Evolutionary conservation across 2,113 vertebrate species (phyloP).

Genomic region (Antechinus stuartii): DNA sequence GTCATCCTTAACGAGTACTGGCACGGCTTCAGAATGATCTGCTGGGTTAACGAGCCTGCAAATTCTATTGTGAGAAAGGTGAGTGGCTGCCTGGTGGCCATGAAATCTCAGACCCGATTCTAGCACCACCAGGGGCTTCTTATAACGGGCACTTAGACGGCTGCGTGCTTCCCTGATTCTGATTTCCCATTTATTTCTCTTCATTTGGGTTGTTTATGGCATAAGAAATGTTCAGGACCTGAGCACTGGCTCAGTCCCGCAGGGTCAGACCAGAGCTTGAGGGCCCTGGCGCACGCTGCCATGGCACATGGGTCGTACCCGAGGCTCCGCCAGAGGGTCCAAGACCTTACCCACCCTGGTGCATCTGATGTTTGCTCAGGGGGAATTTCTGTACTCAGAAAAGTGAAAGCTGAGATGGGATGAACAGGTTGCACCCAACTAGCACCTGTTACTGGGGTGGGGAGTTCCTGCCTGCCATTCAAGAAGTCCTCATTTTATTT

Average conservation of each 20-base stretch:
- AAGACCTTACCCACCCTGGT: not conserved
- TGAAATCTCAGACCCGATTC: too few relatives aligned
- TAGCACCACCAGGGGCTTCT: too few relatives aligned
- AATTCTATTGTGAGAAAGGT: too few relatives aligned
- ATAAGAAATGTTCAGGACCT: not conserved
- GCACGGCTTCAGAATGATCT: too few relatives aligned
- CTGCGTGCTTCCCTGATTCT: not conserved
- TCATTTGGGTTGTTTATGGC: not conserved
- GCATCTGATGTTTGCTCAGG: not conserved
- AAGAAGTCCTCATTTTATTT: not conserved
- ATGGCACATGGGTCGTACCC: too few relatives aligned
- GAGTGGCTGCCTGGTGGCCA: too few relatives aligned
- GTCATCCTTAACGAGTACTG: too few relatives aligned
- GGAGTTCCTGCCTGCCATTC: too few relatives aligned
- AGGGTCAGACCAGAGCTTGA: not conserved
- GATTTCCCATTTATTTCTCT: not conserved
- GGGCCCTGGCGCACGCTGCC: too few relatives aligned
- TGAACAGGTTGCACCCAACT: not conserved
- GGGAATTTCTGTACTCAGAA: not conserved
- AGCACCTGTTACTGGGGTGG: not conserved
- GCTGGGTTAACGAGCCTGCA: too few relatives aligned
- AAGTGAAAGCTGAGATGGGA: not conserved
- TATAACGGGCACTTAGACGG: too few relatives aligned
- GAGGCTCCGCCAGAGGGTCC: too few relatives aligned
- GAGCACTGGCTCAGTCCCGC: not conserved